Evolutionary conservation across 2,888 invertebrate species (phyloP), one percentile per base, ranked within the genome.

Genomic region (Proisotoma minuta): DNA sequence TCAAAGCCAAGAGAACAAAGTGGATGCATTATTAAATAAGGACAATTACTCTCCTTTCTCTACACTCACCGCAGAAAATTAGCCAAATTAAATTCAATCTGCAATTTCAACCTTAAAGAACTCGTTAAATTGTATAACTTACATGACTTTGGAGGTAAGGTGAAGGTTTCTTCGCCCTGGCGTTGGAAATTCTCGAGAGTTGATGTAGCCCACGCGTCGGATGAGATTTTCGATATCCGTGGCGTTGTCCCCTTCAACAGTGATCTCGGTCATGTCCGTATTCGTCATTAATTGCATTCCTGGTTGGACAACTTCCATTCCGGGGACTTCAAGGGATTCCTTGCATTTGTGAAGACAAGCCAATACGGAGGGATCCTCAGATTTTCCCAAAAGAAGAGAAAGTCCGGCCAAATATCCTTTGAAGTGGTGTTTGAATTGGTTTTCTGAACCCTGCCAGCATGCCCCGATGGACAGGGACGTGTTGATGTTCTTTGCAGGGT

Each of bases 401-500:
- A 95, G 82, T 0, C 93, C 91, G 15, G 92, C 91, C 77, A 95
- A 81, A 79, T 90, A 90, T n/a, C 94, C 94, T 80, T 78, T 86
- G 80, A 93, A 85, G 78, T 89, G 87, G 78, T 97, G 96, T 76
- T 89, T 89, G 83, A 95, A 89, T 76, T 88, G 88, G 77, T 87
- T 87, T 74, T 93, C 93, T 0, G 91, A 89, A 43, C 94, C 91
- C 80, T 97, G 97, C 91, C 95, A 99, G 81, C 99, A 99, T 26
- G 97, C 98, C 1, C 98, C 99, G 0, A 98, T 88, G 0, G 91
- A 88, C 47, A 98, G 81, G 4, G 93, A 94, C 8, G 97, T 98
- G 78, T 93, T 93, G 71, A 93, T 86, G 1, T 90, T 93, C 74
- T 91, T 91, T 0, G 96, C 92, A 8, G 94, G 93, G 78, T 98